Conservation (phyloP, 2,113 vertebrate genomes). For the Platichthys stellatus region DNA sequence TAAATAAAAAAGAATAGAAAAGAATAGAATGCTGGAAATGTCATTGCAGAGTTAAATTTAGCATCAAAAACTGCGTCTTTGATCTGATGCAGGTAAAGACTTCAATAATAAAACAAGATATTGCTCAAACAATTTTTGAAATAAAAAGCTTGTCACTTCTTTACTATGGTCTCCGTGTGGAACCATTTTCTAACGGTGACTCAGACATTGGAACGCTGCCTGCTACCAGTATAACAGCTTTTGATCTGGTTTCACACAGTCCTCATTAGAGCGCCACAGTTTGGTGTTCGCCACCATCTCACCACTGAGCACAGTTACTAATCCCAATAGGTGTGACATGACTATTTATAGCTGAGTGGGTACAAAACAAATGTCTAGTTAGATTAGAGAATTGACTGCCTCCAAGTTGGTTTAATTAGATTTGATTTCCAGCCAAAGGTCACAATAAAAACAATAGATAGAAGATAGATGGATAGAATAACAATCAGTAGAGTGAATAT, state of each 20-base stretch:
- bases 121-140: not conserved
- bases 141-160: not conserved
- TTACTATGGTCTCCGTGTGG: constrained; percentile 4
- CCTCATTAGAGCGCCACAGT: constrained; percentile 52
- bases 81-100: too few relatives aligned
- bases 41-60: too few relatives aligned
- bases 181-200: constrained; percentile 15
- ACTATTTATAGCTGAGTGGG: constrained; percentile 55
- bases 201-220: constrained; percentile 8
- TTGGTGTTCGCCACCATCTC: constrained; percentile 14
- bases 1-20: too few relatives aligned
- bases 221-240: not conserved
- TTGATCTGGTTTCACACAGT: constrained; percentile 38
- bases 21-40: too few relatives aligned
- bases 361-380: constrained; percentile 37
- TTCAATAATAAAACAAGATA: constrained; percentile 1
- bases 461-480: too few relatives aligned
- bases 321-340: constrained; percentile 24
- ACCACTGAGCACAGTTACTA: constrained; percentile 41
- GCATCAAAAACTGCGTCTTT: not conserved
- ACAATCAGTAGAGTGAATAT: too few relatives aligned
- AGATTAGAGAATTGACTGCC: not conserved
- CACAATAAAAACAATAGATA: too few relatives aligned
- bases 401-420: too few relatives aligned
- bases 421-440: too few relatives aligned